Evolutionary conservation across 2,113 vertebrate genomes (phyloP), one percentile per base, ranked within the genome.

Genomic region (Heterocephalus glaber): DNA sequence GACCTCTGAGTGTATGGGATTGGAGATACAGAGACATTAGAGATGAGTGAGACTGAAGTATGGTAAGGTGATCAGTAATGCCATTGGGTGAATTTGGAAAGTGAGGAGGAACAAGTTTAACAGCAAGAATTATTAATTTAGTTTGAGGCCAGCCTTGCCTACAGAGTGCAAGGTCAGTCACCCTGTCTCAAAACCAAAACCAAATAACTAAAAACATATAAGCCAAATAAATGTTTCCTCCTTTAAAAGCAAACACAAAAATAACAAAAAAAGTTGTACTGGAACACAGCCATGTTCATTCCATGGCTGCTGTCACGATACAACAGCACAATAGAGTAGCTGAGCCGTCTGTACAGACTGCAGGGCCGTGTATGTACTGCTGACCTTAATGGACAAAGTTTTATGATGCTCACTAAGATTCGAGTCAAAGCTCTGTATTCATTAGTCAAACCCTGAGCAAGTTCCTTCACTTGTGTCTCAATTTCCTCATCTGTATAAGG

Each of bases 61-160:
- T 2, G 10, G 19, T 54, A 38, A 52, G n/a, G n/a, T n/a, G n/a
- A n/a, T n/a, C n/a, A n/a, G 60, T 0, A 4, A 80, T 68, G 22
- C 7, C 54, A 47, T 38, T 80, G 49, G 16, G 68, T 65, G 47
- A 89, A 66, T 79, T 76, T 85, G 33, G 28, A 74, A 95, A 63
- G 49, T 63, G 63, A 74, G 9, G 30, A 91, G 22, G 28, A 89
- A 76, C 28, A 94, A 41, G 44, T 66, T 94, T 76, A 89, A 95
- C 38, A 95, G 84, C n/a, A 86, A 89, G 88, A 95, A 44, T 54
- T 5, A 86, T 83, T 28, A 86, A 86, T 10, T 81, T 80, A 20
- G 72, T 44, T 58, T 88, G 66, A 60, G 20, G 26, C n/a, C 2
- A 26, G 66, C 63, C 47, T n/a, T 44, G 47, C 44, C 16, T 58